A percentile compares a stretch with the other conserved stretches of the same genome.
Conservation (phyloP, 2,113 vertebrate species). For the Rostratula benghalensis region DNA sequence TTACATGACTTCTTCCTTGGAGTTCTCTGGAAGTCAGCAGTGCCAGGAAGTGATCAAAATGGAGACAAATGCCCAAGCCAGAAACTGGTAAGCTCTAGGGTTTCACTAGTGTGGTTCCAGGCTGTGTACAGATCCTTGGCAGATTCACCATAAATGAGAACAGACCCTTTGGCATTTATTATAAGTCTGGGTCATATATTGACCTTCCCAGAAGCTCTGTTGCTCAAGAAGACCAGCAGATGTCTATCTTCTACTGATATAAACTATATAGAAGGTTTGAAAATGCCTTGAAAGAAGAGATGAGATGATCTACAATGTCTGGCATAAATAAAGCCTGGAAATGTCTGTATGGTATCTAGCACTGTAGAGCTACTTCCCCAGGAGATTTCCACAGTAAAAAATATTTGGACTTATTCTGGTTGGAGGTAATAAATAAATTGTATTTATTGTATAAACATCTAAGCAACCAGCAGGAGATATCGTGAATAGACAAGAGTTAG, state of each 20-base stretch:
- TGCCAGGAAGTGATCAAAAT: background rate
- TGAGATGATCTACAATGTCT: background rate
- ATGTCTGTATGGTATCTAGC: background rate
- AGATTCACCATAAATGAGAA: background rate
- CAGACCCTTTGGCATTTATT: background rate
- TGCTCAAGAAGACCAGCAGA: background rate
- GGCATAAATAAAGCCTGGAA: background rate
- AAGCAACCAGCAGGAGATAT: background rate
- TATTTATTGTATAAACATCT: background rate
- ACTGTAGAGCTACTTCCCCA: background rate
- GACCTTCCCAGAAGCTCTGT: background rate
- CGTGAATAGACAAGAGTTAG: background rate
- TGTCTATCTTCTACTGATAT: background rate
- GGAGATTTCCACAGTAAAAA: background rate
- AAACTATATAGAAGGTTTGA: background rate
- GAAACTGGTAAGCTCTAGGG: background rate
- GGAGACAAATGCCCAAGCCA: background rate
- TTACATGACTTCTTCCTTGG: background rate
- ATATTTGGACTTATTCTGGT: background rate
- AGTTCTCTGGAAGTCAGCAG: background rate
- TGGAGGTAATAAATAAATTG: background rate
- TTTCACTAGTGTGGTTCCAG: background rate
- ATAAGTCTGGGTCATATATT: background rate
- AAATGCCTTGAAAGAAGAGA: background rate
- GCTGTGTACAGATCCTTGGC: background rate